Percentiles rank a stretch among this genome's conserved stretches.
These are phyloP conservation scores for Eurosta solidaginis DNA, from an alignment of 1,140 invertebrate species.

Conservation along the genomic window DNA sequence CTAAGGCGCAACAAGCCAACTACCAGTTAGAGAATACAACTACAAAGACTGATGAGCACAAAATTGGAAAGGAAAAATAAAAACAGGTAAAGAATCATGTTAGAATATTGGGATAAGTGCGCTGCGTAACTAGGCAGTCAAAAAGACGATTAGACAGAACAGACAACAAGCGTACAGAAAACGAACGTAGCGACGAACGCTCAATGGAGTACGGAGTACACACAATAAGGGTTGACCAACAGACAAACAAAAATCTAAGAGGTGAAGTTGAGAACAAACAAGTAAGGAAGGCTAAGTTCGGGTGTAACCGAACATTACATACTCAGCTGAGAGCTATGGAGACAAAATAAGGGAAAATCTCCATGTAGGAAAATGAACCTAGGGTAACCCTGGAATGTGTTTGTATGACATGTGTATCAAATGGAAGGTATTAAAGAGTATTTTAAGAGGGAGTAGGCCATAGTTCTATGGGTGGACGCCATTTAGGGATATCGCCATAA, in stretches of 20 bases:
- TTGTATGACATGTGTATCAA: too few relatives aligned
- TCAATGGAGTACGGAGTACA: too few relatives aligned
- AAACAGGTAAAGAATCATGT: neutral
- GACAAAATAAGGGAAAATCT: neutral
- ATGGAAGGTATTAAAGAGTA: too few relatives aligned
- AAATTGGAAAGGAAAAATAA: neutral
- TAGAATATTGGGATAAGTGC: neutral
- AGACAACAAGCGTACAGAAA: conserved; percentile 13
- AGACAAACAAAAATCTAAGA: neutral
- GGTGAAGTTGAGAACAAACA: conserved; percentile 6
- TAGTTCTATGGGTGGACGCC: too few relatives aligned
- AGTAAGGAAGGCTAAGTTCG: neutral
- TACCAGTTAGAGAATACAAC: neutral
- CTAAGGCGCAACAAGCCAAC: neutral
- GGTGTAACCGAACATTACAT: too few relatives aligned
- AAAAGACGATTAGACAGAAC: neutral
- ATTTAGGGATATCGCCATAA: too few relatives aligned
- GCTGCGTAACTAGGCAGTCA: conserved; percentile 13
- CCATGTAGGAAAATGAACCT: too few relatives aligned
- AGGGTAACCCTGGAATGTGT: too few relatives aligned
- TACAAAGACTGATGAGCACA: neutral
- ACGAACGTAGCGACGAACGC: neutral
- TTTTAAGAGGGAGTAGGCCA: too few relatives aligned
- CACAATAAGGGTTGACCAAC: neutral
- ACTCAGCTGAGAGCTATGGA: neutral